Conservation (phyloP, 2,797 vertebrate species). For the Tiaroga cobitis region DNA sequence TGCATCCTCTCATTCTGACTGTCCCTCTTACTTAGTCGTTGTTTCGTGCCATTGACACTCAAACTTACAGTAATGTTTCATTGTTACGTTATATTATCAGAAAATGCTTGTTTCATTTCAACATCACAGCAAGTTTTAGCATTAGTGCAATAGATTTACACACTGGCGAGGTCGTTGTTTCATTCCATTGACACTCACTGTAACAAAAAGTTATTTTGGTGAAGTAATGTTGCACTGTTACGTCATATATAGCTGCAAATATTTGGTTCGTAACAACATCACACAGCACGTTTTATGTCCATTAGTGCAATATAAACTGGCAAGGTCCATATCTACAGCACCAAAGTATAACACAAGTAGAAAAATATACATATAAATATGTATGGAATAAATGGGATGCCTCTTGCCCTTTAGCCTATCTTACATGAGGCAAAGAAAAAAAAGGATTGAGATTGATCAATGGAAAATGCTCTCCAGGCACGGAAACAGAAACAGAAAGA, state of each 20-base stretch:
- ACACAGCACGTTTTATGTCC: neutral
- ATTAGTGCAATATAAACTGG: neutral
- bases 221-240: neutral
- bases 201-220: neutral
- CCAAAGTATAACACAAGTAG: neutral
- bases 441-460: constrained; percentile 67
- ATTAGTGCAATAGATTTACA: neutral
- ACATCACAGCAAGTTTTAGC: neutral
- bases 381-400: neutral
- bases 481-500: neutral
- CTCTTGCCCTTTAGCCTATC: constrained; percentile 48
- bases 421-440: constrained; percentile 53
- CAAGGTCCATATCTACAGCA: neutral
- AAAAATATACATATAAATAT: neutral
- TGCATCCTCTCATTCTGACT: constrained; percentile 4
- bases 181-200: neutral
- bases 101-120: neutral
- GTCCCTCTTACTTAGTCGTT: neutral
- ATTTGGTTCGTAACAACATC: too few species aligned
- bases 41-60: neutral
- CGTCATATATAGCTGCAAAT: neutral
- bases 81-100: neutral
- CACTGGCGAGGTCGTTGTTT: neutral
- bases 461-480: constrained; percentile 70
- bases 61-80: neutral